These are phyloP conservation scores for Natator depressus DNA, from an alignment of 2,113 vertebrate genomes.

Conservation along the genomic window DNA sequence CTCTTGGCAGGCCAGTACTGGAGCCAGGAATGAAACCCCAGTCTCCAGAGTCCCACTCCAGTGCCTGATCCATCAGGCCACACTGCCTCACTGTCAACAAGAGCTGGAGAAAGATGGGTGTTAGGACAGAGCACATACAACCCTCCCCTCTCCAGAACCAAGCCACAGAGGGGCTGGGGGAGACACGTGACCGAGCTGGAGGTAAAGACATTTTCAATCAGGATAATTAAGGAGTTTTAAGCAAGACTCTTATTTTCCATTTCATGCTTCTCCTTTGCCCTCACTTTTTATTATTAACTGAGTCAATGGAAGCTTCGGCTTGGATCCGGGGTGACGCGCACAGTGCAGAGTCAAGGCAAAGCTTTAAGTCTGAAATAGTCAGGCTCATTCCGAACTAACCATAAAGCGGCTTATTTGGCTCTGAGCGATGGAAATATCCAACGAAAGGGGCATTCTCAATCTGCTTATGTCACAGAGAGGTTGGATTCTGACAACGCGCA, in stretches of 20 bases:
- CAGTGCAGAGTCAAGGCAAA: conserved; percentile 32
- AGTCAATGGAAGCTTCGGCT: conserved; percentile 47
- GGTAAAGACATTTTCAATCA: conserved; percentile 42
- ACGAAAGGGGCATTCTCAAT: conserved; percentile 70
- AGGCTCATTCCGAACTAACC: conserved; percentile 63
- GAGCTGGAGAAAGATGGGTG: neutral
- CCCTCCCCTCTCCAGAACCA: neutral
- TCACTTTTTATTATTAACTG: conserved; percentile 44
- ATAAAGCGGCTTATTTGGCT: conserved; percentile 56
- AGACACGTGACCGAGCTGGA: conserved; percentile 27
- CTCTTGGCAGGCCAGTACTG: neutral
- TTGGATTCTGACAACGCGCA: conserved; percentile 32
- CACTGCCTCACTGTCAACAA: neutral
- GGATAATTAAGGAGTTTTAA: conserved; percentile 61
- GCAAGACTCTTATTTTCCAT: conserved; percentile 52
- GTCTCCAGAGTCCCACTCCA: neutral
- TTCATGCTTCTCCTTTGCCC: conserved; percentile 36
- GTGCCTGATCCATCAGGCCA: neutral
- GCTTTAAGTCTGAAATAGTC: conserved; percentile 41
- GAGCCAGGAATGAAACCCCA: neutral
- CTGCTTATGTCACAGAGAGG: conserved; percentile 61
- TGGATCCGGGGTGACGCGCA: conserved; percentile 51
- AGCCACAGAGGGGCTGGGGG: conserved; percentile 40
- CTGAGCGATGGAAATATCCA: conserved; percentile 49
- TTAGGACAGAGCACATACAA: neutral